These are phyloP conservation scores for Antechinus stuartii DNA, from an alignment of 2,113 vertebrate genomes.

Conservation along the genomic window DNA sequence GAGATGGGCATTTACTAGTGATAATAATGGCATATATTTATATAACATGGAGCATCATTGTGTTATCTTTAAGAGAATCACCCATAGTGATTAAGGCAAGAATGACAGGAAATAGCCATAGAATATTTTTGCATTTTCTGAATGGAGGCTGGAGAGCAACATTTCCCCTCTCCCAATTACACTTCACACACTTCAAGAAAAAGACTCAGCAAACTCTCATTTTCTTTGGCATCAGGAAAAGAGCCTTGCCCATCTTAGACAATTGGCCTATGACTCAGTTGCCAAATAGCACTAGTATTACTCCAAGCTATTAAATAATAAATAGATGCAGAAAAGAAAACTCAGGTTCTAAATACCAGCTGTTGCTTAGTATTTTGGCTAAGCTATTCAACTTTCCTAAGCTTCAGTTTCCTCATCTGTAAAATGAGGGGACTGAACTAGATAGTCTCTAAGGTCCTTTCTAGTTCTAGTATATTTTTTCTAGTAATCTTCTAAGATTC, in stretches of 20 bases:
- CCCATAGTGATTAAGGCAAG: background rate
- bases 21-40: background rate
- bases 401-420: background rate
- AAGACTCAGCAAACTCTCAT: background rate
- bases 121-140: background rate
- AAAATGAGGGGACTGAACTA: background rate
- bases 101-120: background rate
- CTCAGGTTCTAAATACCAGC: background rate
- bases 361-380: background rate
- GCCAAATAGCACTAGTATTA: background rate
- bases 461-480: background rate
- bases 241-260: background rate
- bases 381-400: background rate
- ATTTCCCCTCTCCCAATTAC: background rate
- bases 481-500: background rate
- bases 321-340: background rate
- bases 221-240: background rate
- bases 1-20: background rate
- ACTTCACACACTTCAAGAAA: background rate
- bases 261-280: background rate
- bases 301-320: background rate
- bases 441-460: background rate
- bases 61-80: background rate
- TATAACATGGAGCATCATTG: background rate
- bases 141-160: background rate